A percentile compares a stretch with the other conserved stretches of the same genome.
phyloP scores from a whole-genome alignment of 2,888 invertebrate genomes.

The Phymatocera aterrima region DNA sequence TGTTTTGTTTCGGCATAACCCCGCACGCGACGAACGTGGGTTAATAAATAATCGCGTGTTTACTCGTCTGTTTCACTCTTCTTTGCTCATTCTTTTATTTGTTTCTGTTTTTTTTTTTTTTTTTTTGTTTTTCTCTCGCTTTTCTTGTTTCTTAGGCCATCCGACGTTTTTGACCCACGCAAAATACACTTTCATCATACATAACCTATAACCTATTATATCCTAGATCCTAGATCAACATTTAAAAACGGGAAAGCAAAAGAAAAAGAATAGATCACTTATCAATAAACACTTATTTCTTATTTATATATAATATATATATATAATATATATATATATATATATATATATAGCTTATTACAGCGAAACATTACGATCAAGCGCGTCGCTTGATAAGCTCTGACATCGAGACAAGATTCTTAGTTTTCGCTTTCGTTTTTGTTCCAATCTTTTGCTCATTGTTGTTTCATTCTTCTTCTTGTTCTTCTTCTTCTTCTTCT shows the following conservation, averaged over 20 bases:
- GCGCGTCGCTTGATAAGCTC: constrained; percentile 10
- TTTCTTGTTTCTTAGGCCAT: constrained; percentile 45
- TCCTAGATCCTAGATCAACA: constrained; percentile 37
- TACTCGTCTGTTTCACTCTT: too few relatives aligned
- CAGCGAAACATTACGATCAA: not conserved
- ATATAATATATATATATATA: too few relatives aligned
- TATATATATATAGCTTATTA: constrained; percentile 2
- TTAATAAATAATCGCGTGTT: not conserved
- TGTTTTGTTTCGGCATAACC: constrained; percentile 26
- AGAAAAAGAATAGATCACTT: not conserved
- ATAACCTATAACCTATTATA: too few relatives aligned
- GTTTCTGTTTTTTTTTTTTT: constrained; percentile 46
- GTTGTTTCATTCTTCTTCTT: too few relatives aligned
- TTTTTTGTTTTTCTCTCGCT: constrained; percentile 47
- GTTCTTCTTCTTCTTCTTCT: too few relatives aligned
- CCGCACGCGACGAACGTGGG: not conserved
- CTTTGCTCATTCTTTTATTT: too few relatives aligned
- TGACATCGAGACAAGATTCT: not conserved
- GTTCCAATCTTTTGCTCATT: too few relatives aligned
- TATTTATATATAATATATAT: too few relatives aligned
- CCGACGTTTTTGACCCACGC: constrained; percentile 4
- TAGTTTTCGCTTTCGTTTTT: not conserved
- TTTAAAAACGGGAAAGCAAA: too few relatives aligned
- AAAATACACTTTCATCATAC: not conserved
- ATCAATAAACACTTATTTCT: constrained; percentile 16